These are phyloP conservation scores for Hylyphantes graminicola DNA, from an alignment of 1,140 invertebrate genomes.

Conservation along the genomic window DNA sequence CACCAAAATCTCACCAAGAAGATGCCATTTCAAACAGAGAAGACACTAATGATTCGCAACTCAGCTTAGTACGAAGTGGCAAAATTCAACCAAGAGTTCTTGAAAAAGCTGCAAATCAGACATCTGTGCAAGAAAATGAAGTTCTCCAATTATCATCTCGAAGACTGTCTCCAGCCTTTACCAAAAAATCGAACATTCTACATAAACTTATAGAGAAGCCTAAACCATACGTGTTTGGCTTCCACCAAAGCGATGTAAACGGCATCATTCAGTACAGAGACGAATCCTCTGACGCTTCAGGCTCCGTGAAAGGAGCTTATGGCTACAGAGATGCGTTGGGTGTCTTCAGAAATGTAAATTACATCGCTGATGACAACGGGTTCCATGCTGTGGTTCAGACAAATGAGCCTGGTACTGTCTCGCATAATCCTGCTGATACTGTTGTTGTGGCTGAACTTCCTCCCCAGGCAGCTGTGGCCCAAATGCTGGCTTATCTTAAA, in stretches of 20 bases:
- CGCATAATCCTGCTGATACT: constrained; percentile 46
- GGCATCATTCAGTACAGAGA: constrained; percentile 51
- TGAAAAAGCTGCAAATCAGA: not conserved
- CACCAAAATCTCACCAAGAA: too few relatives aligned
- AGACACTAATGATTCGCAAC: not conserved
- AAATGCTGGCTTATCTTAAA: constrained; percentile 37
- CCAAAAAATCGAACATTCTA: constrained; percentile 19
- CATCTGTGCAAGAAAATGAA: constrained; percentile 23
- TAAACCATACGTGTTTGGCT: constrained; percentile 56
- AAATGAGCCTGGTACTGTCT: constrained; percentile 57
- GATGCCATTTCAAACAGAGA: not conserved
- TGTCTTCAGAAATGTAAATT: constrained; percentile 60
- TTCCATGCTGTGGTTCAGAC: constrained; percentile 59
- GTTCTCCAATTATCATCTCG: constrained; percentile 5
- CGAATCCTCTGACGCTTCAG: constrained; percentile 46
- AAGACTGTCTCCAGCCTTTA: not conserved
- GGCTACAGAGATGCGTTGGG: constrained; percentile 59
- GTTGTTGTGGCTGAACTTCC: constrained; percentile 42
- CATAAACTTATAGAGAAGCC: constrained; percentile 22
- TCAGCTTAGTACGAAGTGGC: constrained; percentile 29
- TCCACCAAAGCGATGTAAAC: constrained; percentile 46
- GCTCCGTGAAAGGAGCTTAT: constrained; percentile 56
- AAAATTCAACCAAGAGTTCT: constrained; percentile 46
- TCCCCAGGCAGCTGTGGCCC: constrained; percentile 10
- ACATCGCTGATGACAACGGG: constrained; percentile 58